Evolutionary conservation across 2,113 vertebrate genomes (phyloP).

Genomic region (Pseudorasbora parva): DNA sequence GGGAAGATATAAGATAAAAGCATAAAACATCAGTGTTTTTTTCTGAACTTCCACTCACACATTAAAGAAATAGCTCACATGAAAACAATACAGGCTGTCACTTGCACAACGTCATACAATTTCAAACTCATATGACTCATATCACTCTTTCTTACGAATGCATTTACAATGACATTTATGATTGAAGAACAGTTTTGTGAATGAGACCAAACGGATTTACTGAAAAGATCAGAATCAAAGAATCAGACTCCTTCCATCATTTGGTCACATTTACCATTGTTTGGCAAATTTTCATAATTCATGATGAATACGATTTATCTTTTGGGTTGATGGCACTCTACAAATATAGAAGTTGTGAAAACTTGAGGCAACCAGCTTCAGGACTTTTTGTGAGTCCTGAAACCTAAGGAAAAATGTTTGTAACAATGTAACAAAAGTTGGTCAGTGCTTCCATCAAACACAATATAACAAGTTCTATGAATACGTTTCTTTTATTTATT

Average conservation of each 20-base stretch:
- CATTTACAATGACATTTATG: neutral
- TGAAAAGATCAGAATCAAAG: neutral
- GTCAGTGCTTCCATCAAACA: no score
- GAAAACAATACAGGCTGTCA: neutral
- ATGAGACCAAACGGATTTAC: neutral
- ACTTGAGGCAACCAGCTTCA: no score
- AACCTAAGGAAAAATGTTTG: no score
- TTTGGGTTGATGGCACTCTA: neutral
- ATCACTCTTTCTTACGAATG: no score
- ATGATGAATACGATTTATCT: neutral
- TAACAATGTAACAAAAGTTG: no score
- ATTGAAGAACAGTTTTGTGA: neutral
- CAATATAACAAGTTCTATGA: neutral
- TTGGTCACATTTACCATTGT: neutral
- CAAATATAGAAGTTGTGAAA: no score
- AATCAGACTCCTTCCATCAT: neutral
- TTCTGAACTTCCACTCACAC: neutral
- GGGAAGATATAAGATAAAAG: constrained; percentile 17
- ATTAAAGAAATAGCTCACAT: neutral
- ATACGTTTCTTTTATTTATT: neutral
- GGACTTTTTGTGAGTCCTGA: no score
- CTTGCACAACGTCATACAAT: neutral
- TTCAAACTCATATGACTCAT: neutral
- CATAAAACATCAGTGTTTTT: constrained; percentile 2
- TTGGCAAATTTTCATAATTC: neutral